Conservation (phyloP, 1,140 invertebrate species). For the Zaprionus davidi region DNA sequence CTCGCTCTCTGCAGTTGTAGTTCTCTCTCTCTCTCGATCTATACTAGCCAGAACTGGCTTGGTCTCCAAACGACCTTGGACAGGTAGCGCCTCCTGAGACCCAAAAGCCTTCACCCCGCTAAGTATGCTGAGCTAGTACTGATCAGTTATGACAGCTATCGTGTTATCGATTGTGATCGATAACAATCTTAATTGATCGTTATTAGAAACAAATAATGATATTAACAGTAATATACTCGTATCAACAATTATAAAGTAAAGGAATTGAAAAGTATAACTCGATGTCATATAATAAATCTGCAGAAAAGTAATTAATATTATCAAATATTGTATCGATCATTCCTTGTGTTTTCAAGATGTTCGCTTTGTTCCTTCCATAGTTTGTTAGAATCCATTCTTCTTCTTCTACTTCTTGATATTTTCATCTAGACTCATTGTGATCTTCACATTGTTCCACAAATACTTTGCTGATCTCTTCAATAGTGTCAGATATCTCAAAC, state of each 20-base stretch:
- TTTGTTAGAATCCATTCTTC: too few species aligned
- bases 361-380: too few species aligned
- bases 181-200: background rate
- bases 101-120: background rate
- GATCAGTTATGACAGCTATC: background rate
- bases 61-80: slow-evolving; percentile 28
- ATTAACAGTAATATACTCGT: background rate
- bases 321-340: background rate
- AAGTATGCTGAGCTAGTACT: slow-evolving; percentile 26
- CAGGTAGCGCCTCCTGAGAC: background rate
- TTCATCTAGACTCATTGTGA: too few species aligned
- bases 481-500: too few species aligned
- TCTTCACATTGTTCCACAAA: too few species aligned
- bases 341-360: background rate
- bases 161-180: background rate
- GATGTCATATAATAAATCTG: too few species aligned
- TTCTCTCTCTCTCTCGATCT: slow-evolving; percentile 1
- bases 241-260: background rate
- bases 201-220: background rate
- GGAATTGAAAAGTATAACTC: too few species aligned
- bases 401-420: too few species aligned
- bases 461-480: too few species aligned
- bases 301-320: background rate
- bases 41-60: background rate
- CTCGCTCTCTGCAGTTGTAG: background rate